Percentiles rank a stretch among this genome's conserved stretches.
Conservation (phyloP, 2,797 vertebrate species). For the Halcyon badia region DNA sequence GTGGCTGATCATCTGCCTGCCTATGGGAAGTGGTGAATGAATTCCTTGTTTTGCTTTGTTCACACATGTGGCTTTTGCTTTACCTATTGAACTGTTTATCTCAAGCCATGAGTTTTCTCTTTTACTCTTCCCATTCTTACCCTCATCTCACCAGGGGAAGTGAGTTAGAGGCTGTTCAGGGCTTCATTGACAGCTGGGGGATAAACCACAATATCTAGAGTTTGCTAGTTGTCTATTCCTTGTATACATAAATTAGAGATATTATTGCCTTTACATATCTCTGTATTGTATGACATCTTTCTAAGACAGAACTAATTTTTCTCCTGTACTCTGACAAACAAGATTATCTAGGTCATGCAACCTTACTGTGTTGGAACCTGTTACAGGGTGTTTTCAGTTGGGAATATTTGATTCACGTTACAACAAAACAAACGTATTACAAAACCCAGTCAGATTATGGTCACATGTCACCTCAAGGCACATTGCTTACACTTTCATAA, state of each 20-base stretch:
- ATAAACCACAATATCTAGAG: neutral
- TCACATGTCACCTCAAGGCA: neutral
- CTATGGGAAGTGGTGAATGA: fast-evolving
- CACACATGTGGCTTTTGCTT: neutral
- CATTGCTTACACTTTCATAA: neutral
- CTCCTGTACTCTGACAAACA: neutral
- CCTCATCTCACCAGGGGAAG: no score
- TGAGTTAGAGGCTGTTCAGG: fast-evolving
- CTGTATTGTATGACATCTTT: neutral
- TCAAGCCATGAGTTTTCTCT: neutral
- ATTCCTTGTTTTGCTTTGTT: neutral
- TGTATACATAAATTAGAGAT: neutral
- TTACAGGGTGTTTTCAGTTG: neutral
- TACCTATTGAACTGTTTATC: neutral
- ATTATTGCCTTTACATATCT: neutral
- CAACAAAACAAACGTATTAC: neutral
- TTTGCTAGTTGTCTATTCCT: neutral
- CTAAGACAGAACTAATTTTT: neutral
- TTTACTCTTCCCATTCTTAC: neutral
- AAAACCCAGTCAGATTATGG: neutral
- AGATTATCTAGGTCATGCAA: neutral
- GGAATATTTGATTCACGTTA: neutral
- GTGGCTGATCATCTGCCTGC: neutral
- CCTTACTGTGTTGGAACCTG: neutral
- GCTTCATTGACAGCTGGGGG: fast-evolving